phyloP scores from a whole-genome alignment of 2,797 vertebrate genomes.

The Propithecus perrieri region DNA sequence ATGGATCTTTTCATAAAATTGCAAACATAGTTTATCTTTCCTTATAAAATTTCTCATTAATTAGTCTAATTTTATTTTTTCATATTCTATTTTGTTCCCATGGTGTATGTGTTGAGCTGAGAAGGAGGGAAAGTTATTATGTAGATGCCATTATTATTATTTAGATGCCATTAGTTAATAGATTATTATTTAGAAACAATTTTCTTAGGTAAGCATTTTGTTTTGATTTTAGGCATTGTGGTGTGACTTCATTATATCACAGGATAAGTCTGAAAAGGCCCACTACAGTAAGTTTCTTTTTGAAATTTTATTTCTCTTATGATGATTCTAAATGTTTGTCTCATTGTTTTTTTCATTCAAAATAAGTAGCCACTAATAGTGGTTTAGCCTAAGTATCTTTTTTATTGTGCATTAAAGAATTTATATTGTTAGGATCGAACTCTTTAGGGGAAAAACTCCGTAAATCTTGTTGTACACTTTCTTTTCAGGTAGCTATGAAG shows the following conservation, averaged over 20 bases:
- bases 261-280: slow-evolving; percentile 86
- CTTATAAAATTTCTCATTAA: background rate
- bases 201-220: slow-evolving; percentile 64
- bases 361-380: slow-evolving; percentile 25
- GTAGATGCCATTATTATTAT: background rate
- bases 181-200: slow-evolving; percentile 13
- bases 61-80: slow-evolving; percentile 13
- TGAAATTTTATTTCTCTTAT: slow-evolving; percentile 59
- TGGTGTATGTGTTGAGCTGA: background rate
- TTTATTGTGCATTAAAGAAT: background rate
- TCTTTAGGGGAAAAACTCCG: background rate
- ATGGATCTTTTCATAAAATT: slow-evolving; percentile 46
- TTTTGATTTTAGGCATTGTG: slow-evolving; percentile 92
- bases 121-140: background rate
- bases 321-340: slow-evolving; percentile 43
- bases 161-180: background rate
- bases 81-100: background rate
- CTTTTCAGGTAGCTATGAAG: slow-evolving; percentile 76
- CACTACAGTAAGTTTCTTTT: slow-evolving; percentile 84
- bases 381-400: slow-evolving; percentile 28
- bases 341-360: background rate
- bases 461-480: background rate
- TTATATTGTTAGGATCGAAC: background rate
- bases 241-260: slow-evolving; percentile 95
- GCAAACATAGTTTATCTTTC: slow-evolving; percentile 4